A percentile compares a stretch with the other conserved stretches of the same genome.
Evolutionary conservation across 2,113 vertebrate species (phyloP).

Genomic region (Anser brachyrhynchus): DNA sequence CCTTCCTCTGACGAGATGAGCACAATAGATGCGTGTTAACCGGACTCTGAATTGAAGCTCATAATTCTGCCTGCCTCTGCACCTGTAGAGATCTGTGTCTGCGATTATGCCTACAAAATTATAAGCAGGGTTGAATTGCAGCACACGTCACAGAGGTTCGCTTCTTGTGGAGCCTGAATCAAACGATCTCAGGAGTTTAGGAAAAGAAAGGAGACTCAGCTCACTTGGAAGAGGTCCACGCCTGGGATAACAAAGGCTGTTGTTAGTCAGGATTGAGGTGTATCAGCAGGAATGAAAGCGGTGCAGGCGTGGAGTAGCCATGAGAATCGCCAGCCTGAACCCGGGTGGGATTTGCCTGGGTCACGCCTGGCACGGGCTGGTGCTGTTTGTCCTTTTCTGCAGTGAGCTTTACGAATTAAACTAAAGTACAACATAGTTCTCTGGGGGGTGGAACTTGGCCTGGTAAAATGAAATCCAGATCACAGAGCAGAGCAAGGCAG

Average conservation of each 20-base stretch:
- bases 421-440: not conserved
- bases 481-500: not conserved
- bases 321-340: not conserved
- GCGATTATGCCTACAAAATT: not conserved
- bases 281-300: conserved; percentile 14
- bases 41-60: not conserved
- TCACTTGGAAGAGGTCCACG: not conserved
- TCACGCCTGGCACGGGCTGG: not conserved
- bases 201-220: not conserved
- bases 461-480: conserved; percentile 18
- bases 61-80: not conserved
- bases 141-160: not conserved
- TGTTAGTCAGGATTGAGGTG: conserved; percentile 21
- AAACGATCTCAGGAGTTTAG: not conserved
- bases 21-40: not conserved
- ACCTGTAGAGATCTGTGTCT: not conserved
- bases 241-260: not conserved
- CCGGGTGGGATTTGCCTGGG: not conserved
- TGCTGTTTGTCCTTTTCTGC: not conserved
- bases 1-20: not conserved
- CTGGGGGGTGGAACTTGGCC: conserved; percentile 10
- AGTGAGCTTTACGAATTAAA: not conserved
- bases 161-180: not conserved
- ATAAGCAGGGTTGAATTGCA: not conserved
- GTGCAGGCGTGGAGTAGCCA: not conserved